Evolutionary conservation across 2,113 vertebrate genomes (phyloP).

Genomic region (Sterna hirundo): DNA sequence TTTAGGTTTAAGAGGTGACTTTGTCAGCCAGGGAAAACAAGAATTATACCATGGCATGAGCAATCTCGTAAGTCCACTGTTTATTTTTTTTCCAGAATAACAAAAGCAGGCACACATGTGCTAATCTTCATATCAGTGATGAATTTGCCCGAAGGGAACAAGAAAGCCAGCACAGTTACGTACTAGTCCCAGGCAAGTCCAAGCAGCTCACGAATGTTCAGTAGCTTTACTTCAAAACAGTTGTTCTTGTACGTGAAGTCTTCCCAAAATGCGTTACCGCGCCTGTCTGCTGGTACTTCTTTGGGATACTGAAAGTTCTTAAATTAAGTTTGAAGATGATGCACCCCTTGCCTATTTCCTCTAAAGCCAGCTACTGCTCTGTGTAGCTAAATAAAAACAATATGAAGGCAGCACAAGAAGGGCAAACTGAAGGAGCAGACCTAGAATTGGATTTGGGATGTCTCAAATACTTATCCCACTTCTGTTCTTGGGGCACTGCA

Average conservation of each 20-base stretch:
- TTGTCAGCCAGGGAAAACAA: background rate
- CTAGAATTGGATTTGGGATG: background rate
- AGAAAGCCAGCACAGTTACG: background rate
- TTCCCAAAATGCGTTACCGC: background rate
- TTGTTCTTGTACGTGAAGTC: background rate
- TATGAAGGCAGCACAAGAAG: fast-evolving
- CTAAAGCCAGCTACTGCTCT: background rate
- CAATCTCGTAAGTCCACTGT: background rate
- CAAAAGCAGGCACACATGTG: background rate
- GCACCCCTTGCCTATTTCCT: background rate
- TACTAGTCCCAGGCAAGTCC: background rate
- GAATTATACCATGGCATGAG: background rate
- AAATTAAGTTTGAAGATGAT: background rate
- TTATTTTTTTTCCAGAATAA: background rate
- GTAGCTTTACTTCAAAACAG: background rate
- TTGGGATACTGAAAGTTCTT: background rate
- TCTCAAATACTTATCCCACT: background rate
- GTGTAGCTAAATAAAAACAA: background rate
- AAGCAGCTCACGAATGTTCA: background rate
- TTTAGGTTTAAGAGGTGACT: background rate
- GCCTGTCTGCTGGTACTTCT: background rate
- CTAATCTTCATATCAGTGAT: background rate
- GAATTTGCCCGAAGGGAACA: background rate
- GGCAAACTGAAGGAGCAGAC: background rate
- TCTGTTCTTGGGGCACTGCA: background rate